Percentiles rank a stretch among this genome's conserved stretches.
These are phyloP conservation scores for Eurosta solidaginis DNA, from an alignment of 1,140 invertebrate species.

Conservation along the genomic window DNA sequence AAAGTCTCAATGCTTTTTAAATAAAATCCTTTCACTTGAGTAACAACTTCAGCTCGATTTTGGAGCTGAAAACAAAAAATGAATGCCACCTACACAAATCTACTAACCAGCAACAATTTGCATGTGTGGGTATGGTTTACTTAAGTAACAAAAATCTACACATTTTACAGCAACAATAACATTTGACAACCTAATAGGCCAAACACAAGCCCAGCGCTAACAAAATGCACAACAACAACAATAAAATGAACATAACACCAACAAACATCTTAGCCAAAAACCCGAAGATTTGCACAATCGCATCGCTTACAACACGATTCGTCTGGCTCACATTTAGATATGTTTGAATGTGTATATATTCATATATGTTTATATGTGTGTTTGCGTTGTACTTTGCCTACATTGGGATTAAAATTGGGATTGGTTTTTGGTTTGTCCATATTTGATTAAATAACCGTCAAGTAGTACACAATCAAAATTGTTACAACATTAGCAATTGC, in stretches of 20 bases:
- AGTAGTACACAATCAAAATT: conserved; percentile 26
- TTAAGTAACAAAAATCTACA: not conserved
- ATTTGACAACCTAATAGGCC: not conserved
- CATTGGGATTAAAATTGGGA: conserved; percentile 8
- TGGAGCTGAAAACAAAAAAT: no score
- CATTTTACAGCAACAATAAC: not conserved
- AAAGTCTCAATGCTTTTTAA: not conserved
- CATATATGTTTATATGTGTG: no score
- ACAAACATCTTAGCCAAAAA: not conserved
- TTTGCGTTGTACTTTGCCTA: not conserved
- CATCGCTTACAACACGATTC: not conserved
- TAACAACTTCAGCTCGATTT: not conserved
- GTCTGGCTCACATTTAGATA: no score
- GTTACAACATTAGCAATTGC: conserved; percentile 22
- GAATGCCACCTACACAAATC: not conserved
- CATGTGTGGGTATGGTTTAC: not conserved
- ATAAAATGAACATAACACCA: not conserved
- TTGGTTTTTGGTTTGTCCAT: conserved; percentile 20
- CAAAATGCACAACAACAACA: not conserved
- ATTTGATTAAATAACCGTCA: conserved; percentile 17
- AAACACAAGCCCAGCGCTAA: not conserved
- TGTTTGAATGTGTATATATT: no score
- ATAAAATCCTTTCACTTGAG: not conserved
- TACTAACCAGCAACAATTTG: not conserved
- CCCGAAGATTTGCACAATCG: conserved; percentile 10